phyloP scores from a whole-genome alignment of 2,113 vertebrate genomes.

The Lampris incognitus region DNA sequence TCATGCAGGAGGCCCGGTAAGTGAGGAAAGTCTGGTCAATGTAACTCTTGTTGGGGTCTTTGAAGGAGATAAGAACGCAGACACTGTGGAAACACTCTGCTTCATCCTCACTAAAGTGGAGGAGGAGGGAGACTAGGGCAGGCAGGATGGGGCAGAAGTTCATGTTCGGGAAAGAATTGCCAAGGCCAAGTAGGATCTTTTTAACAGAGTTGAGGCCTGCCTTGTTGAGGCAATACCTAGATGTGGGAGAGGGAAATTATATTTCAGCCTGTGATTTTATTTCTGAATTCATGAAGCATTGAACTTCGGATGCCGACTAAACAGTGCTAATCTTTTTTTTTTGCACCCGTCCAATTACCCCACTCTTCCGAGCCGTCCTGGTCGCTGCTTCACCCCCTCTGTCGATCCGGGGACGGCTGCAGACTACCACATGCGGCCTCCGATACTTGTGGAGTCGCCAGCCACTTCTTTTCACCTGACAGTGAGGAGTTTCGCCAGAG shows the following conservation, averaged over 20 bases:
- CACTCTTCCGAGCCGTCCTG: too few relatives aligned
- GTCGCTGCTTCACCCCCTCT: too few relatives aligned
- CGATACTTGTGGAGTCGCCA: too few relatives aligned
- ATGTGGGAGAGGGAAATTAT: slow-evolving; percentile 32
- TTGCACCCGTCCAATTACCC: too few relatives aligned
- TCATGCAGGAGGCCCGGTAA: slow-evolving; percentile 88
- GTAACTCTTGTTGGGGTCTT: slow-evolving; percentile 84
- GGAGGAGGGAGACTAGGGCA: slow-evolving; percentile 84
- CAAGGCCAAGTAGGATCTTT: slow-evolving; percentile 86
- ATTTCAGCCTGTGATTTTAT: neutral
- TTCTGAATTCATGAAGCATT: neutral
- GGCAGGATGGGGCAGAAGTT: slow-evolving; percentile 87
- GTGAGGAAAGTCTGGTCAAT: slow-evolving; percentile 88
- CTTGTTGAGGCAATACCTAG: slow-evolving; percentile 85
- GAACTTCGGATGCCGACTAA: too few relatives aligned
- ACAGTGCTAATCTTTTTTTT: too few relatives aligned
- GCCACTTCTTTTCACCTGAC: too few relatives aligned
- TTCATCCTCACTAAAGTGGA: slow-evolving; percentile 89
- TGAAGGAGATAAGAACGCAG: slow-evolving; percentile 84
- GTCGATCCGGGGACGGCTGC: too few relatives aligned
- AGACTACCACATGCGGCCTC: too few relatives aligned
- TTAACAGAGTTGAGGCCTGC: slow-evolving; percentile 83
- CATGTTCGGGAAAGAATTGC: slow-evolving; percentile 83
- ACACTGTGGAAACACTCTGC: slow-evolving; percentile 87
- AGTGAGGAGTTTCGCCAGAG: too few relatives aligned